Evolutionary conservation across 2,888 invertebrate genomes (phyloP).

Genomic region (Rhagium mordax): DNA sequence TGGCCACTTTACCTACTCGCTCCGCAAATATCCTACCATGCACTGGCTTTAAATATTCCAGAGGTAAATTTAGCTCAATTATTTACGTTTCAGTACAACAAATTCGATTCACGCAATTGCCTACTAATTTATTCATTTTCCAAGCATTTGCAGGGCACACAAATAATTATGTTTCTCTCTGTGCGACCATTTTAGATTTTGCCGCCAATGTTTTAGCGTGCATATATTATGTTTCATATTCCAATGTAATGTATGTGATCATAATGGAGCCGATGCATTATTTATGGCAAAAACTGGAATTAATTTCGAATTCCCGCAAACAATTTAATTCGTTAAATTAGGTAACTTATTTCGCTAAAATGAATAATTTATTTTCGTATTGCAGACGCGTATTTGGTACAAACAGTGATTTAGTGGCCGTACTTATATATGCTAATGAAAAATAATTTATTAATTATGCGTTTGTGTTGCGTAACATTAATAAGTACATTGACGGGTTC

Average conservation of each 20-base stretch:
- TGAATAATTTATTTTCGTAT: neutral
- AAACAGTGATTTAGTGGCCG: neutral
- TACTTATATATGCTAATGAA: neutral
- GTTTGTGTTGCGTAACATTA: neutral
- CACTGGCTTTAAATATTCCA: no score
- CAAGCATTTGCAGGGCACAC: neutral
- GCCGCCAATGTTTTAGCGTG: neutral
- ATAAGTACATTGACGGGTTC: no score
- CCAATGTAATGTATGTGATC: neutral
- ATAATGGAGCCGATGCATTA: neutral
- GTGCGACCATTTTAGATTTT: neutral
- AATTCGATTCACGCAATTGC: no score
- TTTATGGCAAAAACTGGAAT: neutral
- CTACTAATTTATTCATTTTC: neutral
- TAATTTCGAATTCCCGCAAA: neutral
- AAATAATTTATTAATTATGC: neutral
- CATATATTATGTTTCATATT: neutral
- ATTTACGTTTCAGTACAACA: no score
- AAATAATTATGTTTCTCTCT: neutral
- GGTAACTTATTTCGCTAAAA: neutral
- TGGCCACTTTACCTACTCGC: no score
- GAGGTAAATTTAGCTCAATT: no score
- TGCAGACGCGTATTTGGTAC: neutral
- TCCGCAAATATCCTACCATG: no score
- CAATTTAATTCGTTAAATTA: neutral